phyloP scores from a whole-genome alignment of 2,888 invertebrate genomes.

The Lithophane socia region DNA sequence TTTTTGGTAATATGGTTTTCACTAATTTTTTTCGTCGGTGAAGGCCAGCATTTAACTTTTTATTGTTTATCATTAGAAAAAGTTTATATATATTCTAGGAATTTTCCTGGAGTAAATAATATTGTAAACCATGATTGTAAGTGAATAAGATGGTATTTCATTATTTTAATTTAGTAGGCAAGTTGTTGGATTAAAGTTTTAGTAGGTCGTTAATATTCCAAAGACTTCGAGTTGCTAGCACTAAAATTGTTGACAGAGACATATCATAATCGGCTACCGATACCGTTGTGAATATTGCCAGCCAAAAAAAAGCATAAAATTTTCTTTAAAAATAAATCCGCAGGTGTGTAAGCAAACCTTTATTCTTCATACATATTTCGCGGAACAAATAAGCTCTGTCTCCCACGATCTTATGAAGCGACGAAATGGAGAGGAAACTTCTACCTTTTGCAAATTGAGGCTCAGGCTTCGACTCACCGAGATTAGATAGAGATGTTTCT shows the following conservation, averaged over 20 bases:
- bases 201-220: not conserved
- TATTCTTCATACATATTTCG: slow-evolving; percentile 48
- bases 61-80: not conserved
- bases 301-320: not conserved
- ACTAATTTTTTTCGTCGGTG: not conserved
- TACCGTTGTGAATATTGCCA: not conserved
- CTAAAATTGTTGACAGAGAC: not conserved
- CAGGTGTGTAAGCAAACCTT: slow-evolving; percentile 22
- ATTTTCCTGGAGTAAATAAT: not conserved
- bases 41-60: not conserved
- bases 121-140: not conserved
- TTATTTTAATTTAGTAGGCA: not conserved
- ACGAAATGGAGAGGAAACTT: slow-evolving; percentile 74
- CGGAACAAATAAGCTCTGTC: slow-evolving; percentile 64
- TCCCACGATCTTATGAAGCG: slow-evolving; percentile 66
- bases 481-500: slow-evolving; percentile 72
- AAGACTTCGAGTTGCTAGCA: not conserved
- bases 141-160: not conserved
- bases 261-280: not conserved
- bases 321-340: not conserved
- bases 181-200: not conserved
- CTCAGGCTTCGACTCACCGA: slow-evolving; percentile 68
- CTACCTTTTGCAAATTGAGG: slow-evolving; percentile 76
- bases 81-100: too few relatives aligned
- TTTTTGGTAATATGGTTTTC: not conserved